Evolutionary conservation across 2,113 vertebrate genomes (phyloP).

Genomic region (Grammomys surdaster): DNA sequence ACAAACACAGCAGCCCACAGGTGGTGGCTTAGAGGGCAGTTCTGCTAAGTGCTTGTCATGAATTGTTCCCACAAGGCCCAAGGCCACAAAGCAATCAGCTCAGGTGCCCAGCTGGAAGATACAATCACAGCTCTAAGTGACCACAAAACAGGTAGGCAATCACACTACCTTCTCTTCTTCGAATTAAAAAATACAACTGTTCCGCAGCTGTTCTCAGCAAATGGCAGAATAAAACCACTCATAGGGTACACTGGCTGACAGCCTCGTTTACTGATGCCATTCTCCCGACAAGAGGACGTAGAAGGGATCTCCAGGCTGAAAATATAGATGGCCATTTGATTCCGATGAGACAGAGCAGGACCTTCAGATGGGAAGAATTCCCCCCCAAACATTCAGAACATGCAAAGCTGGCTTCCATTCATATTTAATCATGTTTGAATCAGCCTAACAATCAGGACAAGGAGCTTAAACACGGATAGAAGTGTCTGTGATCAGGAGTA

Average conservation of each 20-base stretch:
- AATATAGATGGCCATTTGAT: not conserved
- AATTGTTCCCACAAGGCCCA: not conserved
- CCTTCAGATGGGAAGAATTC: not conserved
- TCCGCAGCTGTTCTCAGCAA: conserved; percentile 48
- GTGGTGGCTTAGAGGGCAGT: not conserved
- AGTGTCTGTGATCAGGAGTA: not conserved
- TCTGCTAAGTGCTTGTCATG: not conserved
- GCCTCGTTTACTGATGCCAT: not conserved
- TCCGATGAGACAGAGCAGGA: not conserved
- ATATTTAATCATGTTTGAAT: conserved; percentile 39
- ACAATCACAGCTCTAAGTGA: not conserved
- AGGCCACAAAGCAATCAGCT: not conserved
- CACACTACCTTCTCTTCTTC: conserved; percentile 13
- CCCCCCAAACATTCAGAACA: not conserved
- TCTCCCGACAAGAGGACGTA: not conserved
- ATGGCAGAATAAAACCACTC: not conserved
- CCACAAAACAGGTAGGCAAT: not conserved
- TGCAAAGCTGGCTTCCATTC: conserved; percentile 4
- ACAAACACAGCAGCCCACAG: not conserved
- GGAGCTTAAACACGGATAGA: not conserved
- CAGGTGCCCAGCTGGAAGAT: not conserved
- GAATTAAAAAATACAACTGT: conserved; percentile 1
- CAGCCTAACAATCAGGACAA: conserved; percentile 24
- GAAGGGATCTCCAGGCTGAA: not conserved
- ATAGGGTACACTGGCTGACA: not conserved